A percentile compares a stretch with the other conserved stretches of the same genome.
Conservation (phyloP, 2,797 vertebrate species). For the Lagorchestes hirsutus region DNA sequence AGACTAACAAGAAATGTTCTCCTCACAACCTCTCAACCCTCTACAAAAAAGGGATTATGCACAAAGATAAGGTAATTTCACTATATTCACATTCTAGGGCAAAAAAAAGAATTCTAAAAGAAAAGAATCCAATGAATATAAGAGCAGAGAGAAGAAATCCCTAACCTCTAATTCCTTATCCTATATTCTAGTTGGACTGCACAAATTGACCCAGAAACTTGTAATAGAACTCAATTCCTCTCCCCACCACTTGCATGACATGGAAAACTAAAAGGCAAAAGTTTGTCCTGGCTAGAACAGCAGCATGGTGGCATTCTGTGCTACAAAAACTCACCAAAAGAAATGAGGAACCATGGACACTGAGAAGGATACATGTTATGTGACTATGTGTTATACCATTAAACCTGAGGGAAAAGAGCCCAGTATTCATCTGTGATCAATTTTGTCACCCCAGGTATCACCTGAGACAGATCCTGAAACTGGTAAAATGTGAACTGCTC, state of each 20-base stretch:
- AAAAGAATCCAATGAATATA: not conserved
- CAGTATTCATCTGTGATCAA: not conserved
- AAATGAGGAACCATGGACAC: not conserved
- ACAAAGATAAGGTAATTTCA: not conserved
- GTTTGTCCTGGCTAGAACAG: not conserved
- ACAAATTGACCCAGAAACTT: not conserved
- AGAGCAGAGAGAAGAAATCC: not conserved
- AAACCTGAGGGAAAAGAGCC: not conserved
- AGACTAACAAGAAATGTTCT: not conserved
- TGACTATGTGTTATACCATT: too few relatives aligned
- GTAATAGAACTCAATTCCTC: not conserved
- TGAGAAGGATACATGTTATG: not conserved
- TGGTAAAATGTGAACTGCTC: not conserved
- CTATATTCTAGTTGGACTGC: not conserved
- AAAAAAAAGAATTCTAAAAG: not conserved
- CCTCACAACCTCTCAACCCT: not conserved
- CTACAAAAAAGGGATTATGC: not conserved
- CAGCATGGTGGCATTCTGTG: not conserved
- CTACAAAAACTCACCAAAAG: not conserved
- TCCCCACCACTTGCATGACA: not conserved
- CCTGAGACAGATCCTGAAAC: too few relatives aligned
- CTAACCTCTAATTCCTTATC: not conserved
- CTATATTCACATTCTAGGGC: not conserved
- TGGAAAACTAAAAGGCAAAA: not conserved
- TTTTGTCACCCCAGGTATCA: not conserved